Evolutionary conservation across 2,888 invertebrate species (phyloP), one percentile per base, ranked within the genome.

Genomic region (Parasteatoda lunata): DNA sequence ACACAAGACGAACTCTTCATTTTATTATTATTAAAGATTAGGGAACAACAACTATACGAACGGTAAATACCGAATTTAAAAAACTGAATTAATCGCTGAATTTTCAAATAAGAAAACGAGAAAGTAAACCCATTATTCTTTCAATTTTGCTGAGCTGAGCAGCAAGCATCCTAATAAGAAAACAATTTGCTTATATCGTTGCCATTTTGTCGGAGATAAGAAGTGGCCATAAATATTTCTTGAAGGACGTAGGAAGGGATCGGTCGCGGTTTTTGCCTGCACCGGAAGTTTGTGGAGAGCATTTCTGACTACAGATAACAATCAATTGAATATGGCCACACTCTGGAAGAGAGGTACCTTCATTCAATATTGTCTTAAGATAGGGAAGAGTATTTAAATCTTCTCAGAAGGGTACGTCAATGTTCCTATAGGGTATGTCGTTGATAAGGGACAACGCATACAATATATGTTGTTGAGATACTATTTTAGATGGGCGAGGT

Each of bases 211-310:
- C 54, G 8, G 9, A 54, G 54, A 54, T 54, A 4, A 4, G 4
- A 3, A 54, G 4, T 54, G 54, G 13, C 54, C 54, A 54, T 11
- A 54, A 54, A 54, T 54, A 54, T 54, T 8, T 13, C 54, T 8
- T 54, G 54, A 54, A 54, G 54, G 54, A 54, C 54, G 54, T 54
- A 54, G 54, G 54, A 54, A 54, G 54, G 54, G 54, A 54, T 54
- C 8, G 54, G 54, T 54, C 54, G 9, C 54, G 54, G 9, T 54
- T 54, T 7, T 54, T 30, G 30, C 3, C 54, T 8, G 54, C 54
- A 54, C 54, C 54, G 54, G 54, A 54, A 54, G 54, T 54, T 54
- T 54, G 54, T 13, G 4, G 5, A 54, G 54, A 4, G 3, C 3
- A 54, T 13, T 54, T 54, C 54, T 54, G 13, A 13, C 54, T 54